phyloP scores from a whole-genome alignment of 2,113 vertebrate genomes.

The Salvelinus alpinus region DNA sequence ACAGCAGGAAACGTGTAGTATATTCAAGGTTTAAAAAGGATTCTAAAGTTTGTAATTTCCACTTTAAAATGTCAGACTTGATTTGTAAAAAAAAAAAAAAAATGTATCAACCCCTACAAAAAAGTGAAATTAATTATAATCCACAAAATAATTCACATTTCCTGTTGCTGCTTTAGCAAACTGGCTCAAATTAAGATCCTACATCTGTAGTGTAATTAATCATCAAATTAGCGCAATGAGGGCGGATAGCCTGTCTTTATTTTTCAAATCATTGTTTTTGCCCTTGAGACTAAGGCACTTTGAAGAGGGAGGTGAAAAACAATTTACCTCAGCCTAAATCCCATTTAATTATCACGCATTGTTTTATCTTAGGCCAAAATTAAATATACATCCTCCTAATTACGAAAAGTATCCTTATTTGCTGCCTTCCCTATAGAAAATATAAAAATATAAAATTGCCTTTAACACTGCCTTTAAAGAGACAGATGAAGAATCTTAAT shows the following conservation, averaged over 20 bases:
- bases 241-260: constrained; percentile 44
- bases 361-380: constrained; percentile 29
- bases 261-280: constrained; percentile 56
- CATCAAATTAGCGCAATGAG: constrained; percentile 51
- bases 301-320: constrained; percentile 32
- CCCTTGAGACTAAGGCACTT: constrained; percentile 48
- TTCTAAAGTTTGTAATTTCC: too few relatives aligned
- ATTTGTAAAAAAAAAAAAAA: too few relatives aligned
- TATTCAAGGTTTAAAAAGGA: too few relatives aligned
- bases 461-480: not conserved
- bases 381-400: constrained; percentile 29
- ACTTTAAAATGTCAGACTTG: too few relatives aligned
- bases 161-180: too few relatives aligned
- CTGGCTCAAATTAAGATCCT: too few relatives aligned
- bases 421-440: not conserved
- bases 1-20: too few relatives aligned
- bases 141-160: too few relatives aligned
- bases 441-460: not conserved
- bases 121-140: too few relatives aligned
- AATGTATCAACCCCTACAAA: too few relatives aligned
- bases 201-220: constrained; percentile 49
- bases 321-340: constrained; percentile 29
- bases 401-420: not conserved
- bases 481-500: too few relatives aligned
- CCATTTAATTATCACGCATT: constrained; percentile 32